Evolutionary conservation across 2,888 invertebrate species (phyloP).

Genomic region (Heteropelma amictum): DNA sequence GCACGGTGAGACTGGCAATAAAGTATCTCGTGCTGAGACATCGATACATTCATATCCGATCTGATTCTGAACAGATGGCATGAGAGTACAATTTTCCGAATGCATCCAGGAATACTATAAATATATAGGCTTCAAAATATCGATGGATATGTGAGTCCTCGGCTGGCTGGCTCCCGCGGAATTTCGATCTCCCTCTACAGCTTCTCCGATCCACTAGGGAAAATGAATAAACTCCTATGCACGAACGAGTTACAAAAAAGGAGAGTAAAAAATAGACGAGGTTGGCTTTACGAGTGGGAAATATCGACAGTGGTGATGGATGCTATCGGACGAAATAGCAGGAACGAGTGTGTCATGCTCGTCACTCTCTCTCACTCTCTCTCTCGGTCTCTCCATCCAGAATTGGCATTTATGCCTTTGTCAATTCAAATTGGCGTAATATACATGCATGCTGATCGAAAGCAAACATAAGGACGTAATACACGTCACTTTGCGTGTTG

Average conservation of each 20-base stretch:
- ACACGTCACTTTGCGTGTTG: background rate
- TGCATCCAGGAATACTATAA: constrained; percentile 3
- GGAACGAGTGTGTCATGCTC: constrained; percentile 9
- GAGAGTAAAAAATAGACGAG: constrained; percentile 3
- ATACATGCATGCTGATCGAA: background rate
- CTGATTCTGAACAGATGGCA: constrained; percentile 7
- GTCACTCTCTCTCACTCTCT: too few species aligned
- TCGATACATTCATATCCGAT: constrained; percentile 10
- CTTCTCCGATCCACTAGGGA: constrained; percentile 11
- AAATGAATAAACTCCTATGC: constrained; percentile 45
- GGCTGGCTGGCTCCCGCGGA: constrained; percentile 16
- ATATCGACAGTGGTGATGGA: constrained; percentile 33
- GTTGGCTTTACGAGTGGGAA: background rate
- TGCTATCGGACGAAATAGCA: constrained; percentile 38
- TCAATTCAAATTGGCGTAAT: background rate
- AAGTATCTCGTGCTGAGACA: too few species aligned
- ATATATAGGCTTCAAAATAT: constrained; percentile 21
- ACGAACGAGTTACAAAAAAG: constrained; percentile 29
- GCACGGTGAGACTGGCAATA: too few species aligned
- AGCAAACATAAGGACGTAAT: background rate
- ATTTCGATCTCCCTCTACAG: constrained; percentile 10
- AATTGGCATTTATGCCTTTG: background rate
- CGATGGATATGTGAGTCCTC: constrained; percentile 19
- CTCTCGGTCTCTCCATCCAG: background rate
- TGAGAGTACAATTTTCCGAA: constrained; percentile 38